Conservation (phyloP, 2,797 vertebrate species). For the Tragopan temminckii region DNA sequence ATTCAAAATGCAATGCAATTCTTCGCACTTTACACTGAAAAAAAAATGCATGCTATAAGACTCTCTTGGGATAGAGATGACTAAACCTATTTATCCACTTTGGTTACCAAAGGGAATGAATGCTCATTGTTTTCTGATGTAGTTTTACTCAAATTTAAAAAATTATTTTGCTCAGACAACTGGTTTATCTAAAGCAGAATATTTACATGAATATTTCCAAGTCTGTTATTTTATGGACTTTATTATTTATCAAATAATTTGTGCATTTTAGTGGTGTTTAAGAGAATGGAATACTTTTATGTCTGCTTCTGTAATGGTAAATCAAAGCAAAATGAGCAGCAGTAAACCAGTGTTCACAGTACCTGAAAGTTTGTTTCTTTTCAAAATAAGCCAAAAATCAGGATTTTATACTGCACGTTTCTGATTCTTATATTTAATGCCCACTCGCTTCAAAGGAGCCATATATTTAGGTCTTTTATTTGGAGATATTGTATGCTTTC, state of each 20-base stretch:
- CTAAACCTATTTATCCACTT: conserved; percentile 71
- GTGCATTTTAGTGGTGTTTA: conserved; percentile 3
- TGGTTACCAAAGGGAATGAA: conserved; percentile 17
- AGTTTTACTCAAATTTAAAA: conserved; percentile 38
- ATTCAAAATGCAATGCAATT: conserved; percentile 65
- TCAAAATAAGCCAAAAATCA: conserved; percentile 5
- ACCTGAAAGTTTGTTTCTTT: background rate
- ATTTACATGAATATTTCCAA: conserved; percentile 9
- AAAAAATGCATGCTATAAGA: conserved; percentile 18
- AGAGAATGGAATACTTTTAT: conserved; percentile 12
- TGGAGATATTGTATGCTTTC: background rate
- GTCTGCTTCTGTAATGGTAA: background rate
- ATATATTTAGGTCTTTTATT: background rate
- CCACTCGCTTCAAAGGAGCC: background rate
- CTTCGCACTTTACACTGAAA: conserved; percentile 43
- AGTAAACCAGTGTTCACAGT: background rate
- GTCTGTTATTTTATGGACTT: background rate
- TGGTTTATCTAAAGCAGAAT: conserved; percentile 28
- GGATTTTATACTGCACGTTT: background rate
- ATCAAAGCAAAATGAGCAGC: background rate
- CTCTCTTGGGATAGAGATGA: conserved; percentile 48
- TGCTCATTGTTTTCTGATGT: conserved; percentile 36
- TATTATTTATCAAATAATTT: conserved; percentile 29
- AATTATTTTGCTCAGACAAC: conserved; percentile 38
- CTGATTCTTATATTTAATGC: background rate